phyloP scores from a whole-genome alignment of 1,140 invertebrate species.

The Metaphire vulgaris region DNA sequence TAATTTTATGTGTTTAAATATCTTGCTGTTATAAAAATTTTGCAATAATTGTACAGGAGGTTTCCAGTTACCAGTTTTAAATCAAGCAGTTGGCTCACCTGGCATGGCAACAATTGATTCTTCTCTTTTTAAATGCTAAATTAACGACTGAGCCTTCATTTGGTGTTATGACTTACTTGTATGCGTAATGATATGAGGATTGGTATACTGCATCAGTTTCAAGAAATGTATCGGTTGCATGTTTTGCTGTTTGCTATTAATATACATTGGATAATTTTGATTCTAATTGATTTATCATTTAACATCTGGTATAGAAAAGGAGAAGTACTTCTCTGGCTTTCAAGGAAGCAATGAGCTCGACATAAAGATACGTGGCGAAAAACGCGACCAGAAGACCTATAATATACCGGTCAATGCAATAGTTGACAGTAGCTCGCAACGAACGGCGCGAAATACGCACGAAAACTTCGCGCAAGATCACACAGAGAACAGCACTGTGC shows the following conservation, averaged over 20 bases:
- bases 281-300: slow-evolving; percentile 23
- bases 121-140: too few species aligned
- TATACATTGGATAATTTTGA: not conserved
- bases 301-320: too few species aligned
- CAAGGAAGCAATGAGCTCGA: slow-evolving; percentile 45
- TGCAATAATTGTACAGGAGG: not conserved
- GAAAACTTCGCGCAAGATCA: not conserved
- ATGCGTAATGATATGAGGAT: too few species aligned
- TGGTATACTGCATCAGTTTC: too few species aligned
- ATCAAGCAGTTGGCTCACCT: not conserved
- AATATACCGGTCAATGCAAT: not conserved
- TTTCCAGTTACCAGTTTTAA: not conserved
- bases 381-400: not conserved
- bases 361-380: slow-evolving; percentile 23
- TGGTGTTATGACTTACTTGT: too few species aligned
- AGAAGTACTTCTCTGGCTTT: slow-evolving; percentile 39
- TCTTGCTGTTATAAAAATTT: not conserved
- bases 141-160: too few species aligned
- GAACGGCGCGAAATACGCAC: not conserved
- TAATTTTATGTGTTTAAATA: not conserved
- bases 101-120: not conserved
- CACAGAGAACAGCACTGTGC: not conserved
- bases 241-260: not conserved
- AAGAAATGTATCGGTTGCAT: not conserved
- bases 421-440: too few species aligned